phyloP scores from a whole-genome alignment of 2,888 invertebrate genomes.

The Phrixothrix hirtus region DNA sequence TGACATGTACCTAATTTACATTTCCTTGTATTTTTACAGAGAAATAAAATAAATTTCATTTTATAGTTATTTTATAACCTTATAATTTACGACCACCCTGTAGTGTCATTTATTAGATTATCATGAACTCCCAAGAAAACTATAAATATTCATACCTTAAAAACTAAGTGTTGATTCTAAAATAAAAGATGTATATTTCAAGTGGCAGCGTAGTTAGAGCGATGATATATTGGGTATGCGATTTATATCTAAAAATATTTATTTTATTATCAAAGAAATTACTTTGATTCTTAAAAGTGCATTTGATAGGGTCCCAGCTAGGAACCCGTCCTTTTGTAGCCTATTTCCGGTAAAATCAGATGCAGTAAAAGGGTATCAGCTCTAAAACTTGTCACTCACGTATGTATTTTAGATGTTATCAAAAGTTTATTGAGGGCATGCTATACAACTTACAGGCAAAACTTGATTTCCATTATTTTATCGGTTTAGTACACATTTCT shows the following conservation, averaged over 20 bases:
- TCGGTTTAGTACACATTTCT: background rate
- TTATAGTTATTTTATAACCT: conserved; percentile 6
- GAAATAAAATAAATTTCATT: conserved; percentile 9
- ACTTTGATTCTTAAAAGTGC: background rate
- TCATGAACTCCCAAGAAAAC: conserved; percentile 4
- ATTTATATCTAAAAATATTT: no score
- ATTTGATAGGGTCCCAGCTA: background rate
- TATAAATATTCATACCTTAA: conserved; percentile 4
- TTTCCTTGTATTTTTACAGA: background rate
- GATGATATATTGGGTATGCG: no score
- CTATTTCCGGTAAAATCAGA: conserved; percentile 33
- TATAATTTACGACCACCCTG: conserved; percentile 3
- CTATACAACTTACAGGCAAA: conserved; percentile 22
- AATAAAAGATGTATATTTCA: conserved; percentile 7
- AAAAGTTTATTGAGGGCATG: conserved; percentile 14
- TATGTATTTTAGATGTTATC: conserved; percentile 27
- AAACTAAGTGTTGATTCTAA: conserved; percentile 5
- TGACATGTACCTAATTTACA: background rate
- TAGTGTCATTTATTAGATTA: conserved; percentile 10
- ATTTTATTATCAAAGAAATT: conserved; percentile 1
- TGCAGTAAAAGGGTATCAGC: conserved; percentile 27
- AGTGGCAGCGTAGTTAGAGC: background rate
- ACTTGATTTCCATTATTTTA: conserved; percentile 32
- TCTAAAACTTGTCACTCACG: conserved; percentile 23
- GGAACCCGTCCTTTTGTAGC: conserved; percentile 22